Conservation (phyloP, 1,140 invertebrate genomes). For the Pachyrhynchus sulphureomaculatus region DNA sequence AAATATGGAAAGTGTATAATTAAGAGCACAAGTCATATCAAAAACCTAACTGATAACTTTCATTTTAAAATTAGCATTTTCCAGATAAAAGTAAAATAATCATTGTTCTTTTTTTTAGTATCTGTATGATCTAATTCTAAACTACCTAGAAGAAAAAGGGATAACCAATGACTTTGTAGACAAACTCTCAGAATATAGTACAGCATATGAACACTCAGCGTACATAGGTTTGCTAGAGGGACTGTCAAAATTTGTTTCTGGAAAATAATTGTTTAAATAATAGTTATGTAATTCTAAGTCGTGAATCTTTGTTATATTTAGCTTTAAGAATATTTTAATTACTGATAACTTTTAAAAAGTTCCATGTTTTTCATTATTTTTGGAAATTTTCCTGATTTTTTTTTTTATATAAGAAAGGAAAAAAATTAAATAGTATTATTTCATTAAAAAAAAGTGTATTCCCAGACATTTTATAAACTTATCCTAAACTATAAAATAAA, state of each 20-base stretch:
- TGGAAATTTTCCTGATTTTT: constrained; percentile 12
- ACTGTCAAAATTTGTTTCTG: constrained; percentile 79
- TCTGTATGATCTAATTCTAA: constrained; percentile 91
- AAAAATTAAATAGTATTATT: constrained; percentile 11
- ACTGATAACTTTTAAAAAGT: not conserved
- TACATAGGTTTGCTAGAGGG: constrained; percentile 85
- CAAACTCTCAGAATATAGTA: constrained; percentile 82
- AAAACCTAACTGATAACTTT: too few species aligned
- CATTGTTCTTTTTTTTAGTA: constrained; percentile 73
- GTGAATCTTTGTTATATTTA: constrained; percentile 5
- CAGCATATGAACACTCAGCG: constrained; percentile 84
- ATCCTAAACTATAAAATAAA: too few species aligned
- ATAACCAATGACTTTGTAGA: constrained; percentile 89
- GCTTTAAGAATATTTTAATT: constrained; percentile 8
- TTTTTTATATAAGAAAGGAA: constrained; percentile 6
- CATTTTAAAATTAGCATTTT: too few species aligned
- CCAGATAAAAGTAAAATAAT: too few species aligned
- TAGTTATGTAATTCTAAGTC: not conserved
- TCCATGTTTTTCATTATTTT: constrained; percentile 13
- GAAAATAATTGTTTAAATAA: constrained; percentile 54
- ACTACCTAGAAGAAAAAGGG: constrained; percentile 89
- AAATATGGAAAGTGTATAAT: too few species aligned
- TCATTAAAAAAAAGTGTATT: constrained; percentile 8
- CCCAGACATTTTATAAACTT: too few species aligned
- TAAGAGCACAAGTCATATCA: too few species aligned